Evolutionary conservation across 2,888 invertebrate species (phyloP).

Genomic region (Harmothoe impar): DNA sequence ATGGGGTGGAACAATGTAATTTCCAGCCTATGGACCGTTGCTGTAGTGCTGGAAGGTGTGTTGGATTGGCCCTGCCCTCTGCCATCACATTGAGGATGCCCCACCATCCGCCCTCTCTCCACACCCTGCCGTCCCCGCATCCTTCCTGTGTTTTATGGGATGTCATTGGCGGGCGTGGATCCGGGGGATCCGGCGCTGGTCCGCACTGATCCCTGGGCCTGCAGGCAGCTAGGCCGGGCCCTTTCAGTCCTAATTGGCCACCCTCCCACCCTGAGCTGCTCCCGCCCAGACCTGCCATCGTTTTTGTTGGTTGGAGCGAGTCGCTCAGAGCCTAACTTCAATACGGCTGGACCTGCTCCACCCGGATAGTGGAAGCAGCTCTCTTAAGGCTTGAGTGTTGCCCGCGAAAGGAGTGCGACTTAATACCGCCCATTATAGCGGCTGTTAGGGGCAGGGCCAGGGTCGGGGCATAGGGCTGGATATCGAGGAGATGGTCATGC

Average conservation of each 20-base stretch:
- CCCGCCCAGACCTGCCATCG: not conserved
- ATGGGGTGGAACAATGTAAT: too few relatives aligned
- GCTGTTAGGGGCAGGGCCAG: not conserved
- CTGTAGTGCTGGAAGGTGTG: too few relatives aligned
- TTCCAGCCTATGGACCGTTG: too few relatives aligned
- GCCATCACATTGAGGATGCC: not conserved
- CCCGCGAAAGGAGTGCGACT: not conserved
- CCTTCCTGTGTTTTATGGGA: constrained; percentile 44
- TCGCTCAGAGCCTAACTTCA: not conserved
- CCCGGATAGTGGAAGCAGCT: not conserved
- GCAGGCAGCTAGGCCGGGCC: not conserved
- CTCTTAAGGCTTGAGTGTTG: constrained; percentile 20
- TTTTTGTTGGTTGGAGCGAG: not conserved
- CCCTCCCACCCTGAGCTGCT: constrained; percentile 15
- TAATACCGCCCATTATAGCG: constrained; percentile 1
- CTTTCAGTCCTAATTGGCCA: constrained; percentile 43
- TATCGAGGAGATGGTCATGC: too few relatives aligned
- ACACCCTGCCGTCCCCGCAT: not conserved
- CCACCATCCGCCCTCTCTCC: not conserved
- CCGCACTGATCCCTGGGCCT: not conserved
- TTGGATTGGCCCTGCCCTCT: too few relatives aligned
- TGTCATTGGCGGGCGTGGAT: constrained; percentile 37
- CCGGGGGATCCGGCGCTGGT: constrained; percentile 26
- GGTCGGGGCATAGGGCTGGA: too few relatives aligned
- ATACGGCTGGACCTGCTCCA: not conserved